A percentile compares a stretch with the other conserved stretches of the same genome.
These are phyloP conservation scores for Dasyornis broadbenti DNA, from an alignment of 2,113 vertebrate genomes.

Conservation along the genomic window DNA sequence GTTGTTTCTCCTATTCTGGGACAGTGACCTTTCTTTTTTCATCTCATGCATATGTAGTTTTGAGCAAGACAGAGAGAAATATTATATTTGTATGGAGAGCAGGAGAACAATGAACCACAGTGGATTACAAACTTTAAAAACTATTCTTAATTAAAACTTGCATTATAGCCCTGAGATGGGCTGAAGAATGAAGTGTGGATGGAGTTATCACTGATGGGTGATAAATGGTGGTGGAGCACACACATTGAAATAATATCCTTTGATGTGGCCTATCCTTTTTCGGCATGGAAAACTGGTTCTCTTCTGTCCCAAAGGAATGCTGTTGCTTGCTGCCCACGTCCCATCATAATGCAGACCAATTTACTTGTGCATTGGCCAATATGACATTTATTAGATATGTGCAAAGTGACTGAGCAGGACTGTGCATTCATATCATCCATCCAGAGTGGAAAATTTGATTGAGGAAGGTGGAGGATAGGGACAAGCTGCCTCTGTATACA, in stretches of 20 bases:
- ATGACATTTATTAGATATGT: neutral
- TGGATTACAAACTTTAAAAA: neutral
- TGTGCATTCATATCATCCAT: neutral
- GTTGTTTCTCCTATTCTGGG: neutral
- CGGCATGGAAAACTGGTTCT: neutral
- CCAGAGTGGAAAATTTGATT: neutral
- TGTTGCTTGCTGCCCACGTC: neutral
- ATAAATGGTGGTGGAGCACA: neutral
- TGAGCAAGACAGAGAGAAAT: neutral
- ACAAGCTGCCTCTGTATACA: neutral
- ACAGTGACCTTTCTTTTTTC: neutral
- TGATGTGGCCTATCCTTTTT: neutral
- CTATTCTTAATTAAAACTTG: neutral
- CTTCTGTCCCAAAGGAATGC: neutral
- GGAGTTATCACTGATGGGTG: neutral
- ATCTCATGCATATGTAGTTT: neutral
- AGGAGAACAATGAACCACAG: neutral
- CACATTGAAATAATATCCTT: neutral
- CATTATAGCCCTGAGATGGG: neutral
- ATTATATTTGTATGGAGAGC: neutral
- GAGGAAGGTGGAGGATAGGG: neutral
- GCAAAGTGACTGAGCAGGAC: neutral
- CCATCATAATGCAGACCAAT: neutral
- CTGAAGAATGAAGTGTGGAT: neutral
- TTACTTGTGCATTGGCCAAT: neutral